Conservation (phyloP, 2,113 vertebrate species). For the Anhinga anhinga region DNA sequence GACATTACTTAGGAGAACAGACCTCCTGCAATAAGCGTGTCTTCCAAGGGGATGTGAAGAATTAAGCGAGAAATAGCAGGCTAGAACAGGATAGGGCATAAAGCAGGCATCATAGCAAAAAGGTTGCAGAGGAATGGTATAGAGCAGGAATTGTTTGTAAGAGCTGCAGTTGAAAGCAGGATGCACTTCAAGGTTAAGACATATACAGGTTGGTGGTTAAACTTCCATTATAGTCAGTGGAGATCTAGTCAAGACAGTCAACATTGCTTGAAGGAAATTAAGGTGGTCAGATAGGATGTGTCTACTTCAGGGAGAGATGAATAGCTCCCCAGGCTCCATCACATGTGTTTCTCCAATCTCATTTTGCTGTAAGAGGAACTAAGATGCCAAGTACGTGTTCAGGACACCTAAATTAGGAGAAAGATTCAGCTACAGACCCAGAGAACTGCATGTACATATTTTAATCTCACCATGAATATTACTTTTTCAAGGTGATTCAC, state of each 20-base stretch:
- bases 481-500: background rate
- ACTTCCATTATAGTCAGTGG: background rate
- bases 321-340: background rate
- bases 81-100: background rate
- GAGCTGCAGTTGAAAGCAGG: background rate
- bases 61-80: background rate
- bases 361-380: background rate
- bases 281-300: background rate
- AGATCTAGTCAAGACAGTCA: background rate
- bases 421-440: background rate
- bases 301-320: background rate
- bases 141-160: background rate
- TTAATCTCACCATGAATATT: background rate
- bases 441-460: background rate
- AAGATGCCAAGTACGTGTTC: background rate
- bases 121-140: background rate
- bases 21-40: background rate
- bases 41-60: background rate
- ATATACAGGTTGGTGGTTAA: background rate
- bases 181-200: background rate
- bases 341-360: background rate
- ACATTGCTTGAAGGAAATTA: background rate
- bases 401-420: background rate
- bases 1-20: background rate
- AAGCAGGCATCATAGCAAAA: background rate